Percentiles rank a stretch among this genome's conserved stretches.
Conservation (phyloP, 2,888 invertebrate species). For the Alloplasta piceator region DNA sequence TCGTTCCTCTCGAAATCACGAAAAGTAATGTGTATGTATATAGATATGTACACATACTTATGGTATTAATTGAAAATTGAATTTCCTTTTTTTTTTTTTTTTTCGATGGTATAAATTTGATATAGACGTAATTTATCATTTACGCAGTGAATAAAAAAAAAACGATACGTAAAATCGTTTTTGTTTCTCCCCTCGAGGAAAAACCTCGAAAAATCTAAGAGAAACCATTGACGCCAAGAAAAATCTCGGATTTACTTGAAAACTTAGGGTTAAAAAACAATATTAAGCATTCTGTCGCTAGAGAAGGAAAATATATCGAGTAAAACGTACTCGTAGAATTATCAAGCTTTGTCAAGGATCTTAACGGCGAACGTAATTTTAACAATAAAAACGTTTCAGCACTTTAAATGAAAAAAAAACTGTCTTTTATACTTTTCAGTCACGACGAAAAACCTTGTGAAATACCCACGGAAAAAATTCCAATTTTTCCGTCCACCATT, state of each 20-base stretch:
- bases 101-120: conserved; percentile 48
- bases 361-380: conserved; percentile 69
- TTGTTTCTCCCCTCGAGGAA: conserved; percentile 23
- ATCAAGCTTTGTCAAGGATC: conserved; percentile 71
- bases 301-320: conserved; percentile 28
- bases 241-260: conserved; percentile 11
- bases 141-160: conserved; percentile 10
- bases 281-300: conserved; percentile 16
- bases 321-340: conserved; percentile 22
- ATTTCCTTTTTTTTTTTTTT: background rate
- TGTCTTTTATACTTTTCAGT: conserved; percentile 29
- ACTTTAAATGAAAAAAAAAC: conserved; percentile 29
- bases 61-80: conserved; percentile 57
- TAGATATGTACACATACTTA: conserved; percentile 21
- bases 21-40: conserved; percentile 8
- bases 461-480: background rate
- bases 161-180: background rate
- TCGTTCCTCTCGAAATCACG: background rate
- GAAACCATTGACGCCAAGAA: conserved; percentile 8
- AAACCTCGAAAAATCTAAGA: background rate
- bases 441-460: conserved; percentile 10
- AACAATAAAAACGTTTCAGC: conserved; percentile 73
- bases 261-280: conserved; percentile 14
- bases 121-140: conserved; percentile 42
- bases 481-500: background rate